Base-by-base conservation (phyloP, 2,113 vertebrate species). In the Bagarius yarrelli region DNA sequence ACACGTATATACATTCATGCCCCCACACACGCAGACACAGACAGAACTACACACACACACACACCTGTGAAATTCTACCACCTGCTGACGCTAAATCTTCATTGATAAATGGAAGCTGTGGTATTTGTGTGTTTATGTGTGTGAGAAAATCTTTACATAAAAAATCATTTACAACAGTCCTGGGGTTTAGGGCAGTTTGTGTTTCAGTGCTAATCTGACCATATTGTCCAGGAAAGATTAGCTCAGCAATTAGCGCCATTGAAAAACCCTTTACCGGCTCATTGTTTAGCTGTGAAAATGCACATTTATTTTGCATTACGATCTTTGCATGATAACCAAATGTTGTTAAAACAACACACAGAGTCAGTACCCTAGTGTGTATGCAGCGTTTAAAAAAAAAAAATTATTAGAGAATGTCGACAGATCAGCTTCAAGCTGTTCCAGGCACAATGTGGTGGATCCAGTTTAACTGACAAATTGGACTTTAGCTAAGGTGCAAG, bases 381-480 rank as follows among this genome's bases (percentile, higher is more conserved):
- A 44, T 56, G 63, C 64, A 67, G 63, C 67, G 84, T 87, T 25
- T 66, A 52, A 21, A 85, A 69, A 83, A 86, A 86, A 86, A 84
- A 83, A 61, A 56, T 69, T 18, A 13, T 50, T 40, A 56, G 71
- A 27, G 75, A 34, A 79, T 52, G 27, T 69, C 78, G 86, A 83
- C 80, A 83, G 78, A 83, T 84, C 86, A 79, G 59, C 67, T 80
- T 84, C 84, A 83, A 19, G 88, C 84, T 82, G 84, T 83, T 85
- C 86, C 83, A 84, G 81, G 83, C 78, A 86, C 87, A 73, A 83
- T 81, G 78, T 83, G 83, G 83, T 30, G 81, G 76, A 90, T 90
- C 86, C 85, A 85, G 86, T 88, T 90, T 87, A 89, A 90, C 90
- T 71, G 78, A 76, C 80, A 85, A 84, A 82, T 80, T 75, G 80